A percentile compares a stretch with the other conserved stretches of the same genome.
Evolutionary conservation across 2,113 vertebrate genomes (phyloP).

Genomic region (Microcebus ravelobensis): DNA sequence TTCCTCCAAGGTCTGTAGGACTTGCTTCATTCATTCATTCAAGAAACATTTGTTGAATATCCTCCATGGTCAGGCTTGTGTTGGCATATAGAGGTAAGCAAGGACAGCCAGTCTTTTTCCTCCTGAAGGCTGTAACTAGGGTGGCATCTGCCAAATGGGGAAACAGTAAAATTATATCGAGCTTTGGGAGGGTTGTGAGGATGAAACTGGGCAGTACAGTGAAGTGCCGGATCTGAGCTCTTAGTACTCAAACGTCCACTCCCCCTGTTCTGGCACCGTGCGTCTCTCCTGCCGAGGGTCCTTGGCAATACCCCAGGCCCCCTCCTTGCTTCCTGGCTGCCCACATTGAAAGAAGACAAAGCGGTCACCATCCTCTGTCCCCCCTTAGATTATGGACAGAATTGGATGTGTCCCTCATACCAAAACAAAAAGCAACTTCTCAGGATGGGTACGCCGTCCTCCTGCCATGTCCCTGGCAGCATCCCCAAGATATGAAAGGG

Average conservation of each 20-base stretch:
- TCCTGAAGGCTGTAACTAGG: background rate
- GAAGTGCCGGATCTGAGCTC: background rate
- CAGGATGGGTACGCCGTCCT: background rate
- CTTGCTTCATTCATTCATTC: background rate
- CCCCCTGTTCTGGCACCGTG: accelerated
- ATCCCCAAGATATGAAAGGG: background rate
- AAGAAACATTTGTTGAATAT: background rate
- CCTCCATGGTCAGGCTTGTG: no score
- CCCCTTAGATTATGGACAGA: background rate
- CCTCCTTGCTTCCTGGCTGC: background rate
- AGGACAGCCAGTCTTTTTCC: background rate
- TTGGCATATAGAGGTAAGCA: no score
- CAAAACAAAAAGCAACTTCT: background rate
- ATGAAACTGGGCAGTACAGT: accelerated
- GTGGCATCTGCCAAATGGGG: background rate
- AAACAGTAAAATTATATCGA: background rate
- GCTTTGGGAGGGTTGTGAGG: background rate
- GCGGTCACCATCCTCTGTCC: background rate
- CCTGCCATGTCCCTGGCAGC: background rate
- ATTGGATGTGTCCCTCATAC: background rate
- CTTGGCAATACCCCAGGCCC: background rate
- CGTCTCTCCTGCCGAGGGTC: background rate
- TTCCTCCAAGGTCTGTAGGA: background rate
- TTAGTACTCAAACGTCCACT: no score
- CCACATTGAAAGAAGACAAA: background rate